A percentile compares a stretch with the other conserved stretches of the same genome.
Conservation (phyloP, 2,797 vertebrate genomes). For the Parauchenoglanis punctatus region DNA sequence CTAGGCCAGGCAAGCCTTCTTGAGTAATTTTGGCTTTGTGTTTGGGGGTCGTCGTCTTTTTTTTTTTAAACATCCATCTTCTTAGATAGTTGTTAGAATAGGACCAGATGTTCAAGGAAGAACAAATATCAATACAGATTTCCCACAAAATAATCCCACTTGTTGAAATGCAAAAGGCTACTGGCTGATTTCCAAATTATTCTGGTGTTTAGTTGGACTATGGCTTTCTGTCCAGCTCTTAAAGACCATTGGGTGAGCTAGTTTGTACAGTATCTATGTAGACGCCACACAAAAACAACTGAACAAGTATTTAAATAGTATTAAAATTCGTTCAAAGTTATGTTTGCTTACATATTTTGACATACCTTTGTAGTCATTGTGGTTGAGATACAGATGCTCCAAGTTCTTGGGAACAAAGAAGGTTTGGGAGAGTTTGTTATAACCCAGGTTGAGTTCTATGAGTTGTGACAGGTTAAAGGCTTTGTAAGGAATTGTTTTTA, state of each 20-base stretch:
- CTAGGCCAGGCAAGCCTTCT: neutral
- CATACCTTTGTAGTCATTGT: constrained; percentile 80
- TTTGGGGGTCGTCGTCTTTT: neutral
- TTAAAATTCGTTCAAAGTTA: neutral
- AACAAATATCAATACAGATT: neutral
- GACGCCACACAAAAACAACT: neutral
- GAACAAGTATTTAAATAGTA: neutral
- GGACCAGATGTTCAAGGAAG: neutral
- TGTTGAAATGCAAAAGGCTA: neutral
- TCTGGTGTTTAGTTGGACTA: neutral
- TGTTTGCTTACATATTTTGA: constrained; percentile 25
- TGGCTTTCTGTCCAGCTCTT: neutral
- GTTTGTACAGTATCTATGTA: neutral
- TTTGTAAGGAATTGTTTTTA: constrained; percentile 70
- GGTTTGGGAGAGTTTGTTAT: constrained; percentile 77
- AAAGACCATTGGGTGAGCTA: neutral
- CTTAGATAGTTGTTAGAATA: neutral
- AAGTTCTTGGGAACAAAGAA: constrained; percentile 79
- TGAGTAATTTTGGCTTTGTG: neutral
- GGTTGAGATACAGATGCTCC: constrained; percentile 79
- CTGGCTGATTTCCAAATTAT: neutral
- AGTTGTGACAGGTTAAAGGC: constrained; percentile 78
- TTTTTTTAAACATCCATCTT: neutral
- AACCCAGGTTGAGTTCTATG: constrained; percentile 78
- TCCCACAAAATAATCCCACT: neutral